phyloP scores from a whole-genome alignment of 2,888 invertebrate species.

The Idaea biselata region DNA sequence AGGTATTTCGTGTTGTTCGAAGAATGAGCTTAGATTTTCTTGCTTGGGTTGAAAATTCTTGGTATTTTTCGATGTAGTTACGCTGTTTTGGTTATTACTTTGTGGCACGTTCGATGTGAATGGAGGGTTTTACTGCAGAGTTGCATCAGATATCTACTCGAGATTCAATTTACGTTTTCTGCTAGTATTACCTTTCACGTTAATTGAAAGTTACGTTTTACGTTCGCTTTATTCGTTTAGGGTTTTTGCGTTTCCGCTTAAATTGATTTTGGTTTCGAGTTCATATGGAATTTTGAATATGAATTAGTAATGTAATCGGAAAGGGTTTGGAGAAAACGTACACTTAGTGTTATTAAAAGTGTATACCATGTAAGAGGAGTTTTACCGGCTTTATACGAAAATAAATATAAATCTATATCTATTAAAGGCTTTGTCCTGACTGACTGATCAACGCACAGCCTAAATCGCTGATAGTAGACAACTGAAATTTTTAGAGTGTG shows the following conservation, averaged over 20 bases:
- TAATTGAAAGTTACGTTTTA: background rate
- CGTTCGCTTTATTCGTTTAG: background rate
- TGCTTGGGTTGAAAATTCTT: background rate
- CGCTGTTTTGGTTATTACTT: background rate
- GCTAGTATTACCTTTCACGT: background rate
- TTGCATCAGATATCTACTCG: background rate
- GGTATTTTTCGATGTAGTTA: background rate
- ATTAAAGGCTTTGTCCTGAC: too few relatives aligned
- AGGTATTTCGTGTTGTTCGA: slow-evolving; percentile 32
- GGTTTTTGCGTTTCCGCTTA: background rate
- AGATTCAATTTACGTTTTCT: background rate
- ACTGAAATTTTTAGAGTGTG: too few relatives aligned
- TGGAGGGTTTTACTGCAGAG: background rate
- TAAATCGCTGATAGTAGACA: too few relatives aligned
- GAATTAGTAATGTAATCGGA: background rate
- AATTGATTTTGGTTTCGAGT: background rate
- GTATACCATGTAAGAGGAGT: background rate
- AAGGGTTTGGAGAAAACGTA: background rate
- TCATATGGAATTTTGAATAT: background rate
- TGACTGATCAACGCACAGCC: too few relatives aligned
- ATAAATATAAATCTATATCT: too few relatives aligned
- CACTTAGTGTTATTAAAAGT: background rate
- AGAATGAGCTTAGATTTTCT: background rate
- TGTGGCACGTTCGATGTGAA: background rate
- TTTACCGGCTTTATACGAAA: background rate